Evolutionary conservation across 2,888 invertebrate species (phyloP), one percentile per base, ranked within the genome.

Genomic region (Bhutanitis thaidina): DNA sequence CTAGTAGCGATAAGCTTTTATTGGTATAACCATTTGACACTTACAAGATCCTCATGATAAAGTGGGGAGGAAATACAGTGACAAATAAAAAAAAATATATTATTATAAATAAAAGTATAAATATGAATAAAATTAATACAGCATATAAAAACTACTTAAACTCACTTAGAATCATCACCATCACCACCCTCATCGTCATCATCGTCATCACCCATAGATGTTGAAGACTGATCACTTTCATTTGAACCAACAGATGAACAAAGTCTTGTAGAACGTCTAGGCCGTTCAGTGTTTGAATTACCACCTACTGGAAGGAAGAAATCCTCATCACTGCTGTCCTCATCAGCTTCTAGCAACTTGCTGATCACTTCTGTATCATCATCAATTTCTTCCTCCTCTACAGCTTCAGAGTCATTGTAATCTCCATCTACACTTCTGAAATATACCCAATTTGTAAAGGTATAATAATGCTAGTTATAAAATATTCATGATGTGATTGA

Each of bases 351-450:
- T 12, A 82, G 57, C n/a, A 86, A 62, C 54, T 84, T 84, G 59
- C 79, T 83, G 56, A 86, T 84, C 5, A 85, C 80, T 52, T 83
- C 83, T 0, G 80, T 74, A 39, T 84, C 85, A 65, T 86, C 86
- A 59, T 87, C 67, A 39, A 64, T 65, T 34, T 65, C 63, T 49
- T 67, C 65, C 39, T 60, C 64, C 43, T 56, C 59, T 8, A 55
- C 55, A 1, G 46, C 55, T 29, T 59, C 65, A 29, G 73, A 71
- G 9, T 66, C 65, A 35, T 62, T 58, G 27, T 74, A 74, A 13
- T 64, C 65, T 30, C 61, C 59, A n/a, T 64, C 74, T 25, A 64
- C 69, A 1, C 60, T 38, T 54, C 56, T 57, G 45, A 49, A 50
- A 52, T 37, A 13, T 49, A 25, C n/a, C n/a, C n/a, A n/a, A n/a